Base-by-base conservation (phyloP, 2,113 vertebrate genomes). In the Tupaia chinensis region DNA sequence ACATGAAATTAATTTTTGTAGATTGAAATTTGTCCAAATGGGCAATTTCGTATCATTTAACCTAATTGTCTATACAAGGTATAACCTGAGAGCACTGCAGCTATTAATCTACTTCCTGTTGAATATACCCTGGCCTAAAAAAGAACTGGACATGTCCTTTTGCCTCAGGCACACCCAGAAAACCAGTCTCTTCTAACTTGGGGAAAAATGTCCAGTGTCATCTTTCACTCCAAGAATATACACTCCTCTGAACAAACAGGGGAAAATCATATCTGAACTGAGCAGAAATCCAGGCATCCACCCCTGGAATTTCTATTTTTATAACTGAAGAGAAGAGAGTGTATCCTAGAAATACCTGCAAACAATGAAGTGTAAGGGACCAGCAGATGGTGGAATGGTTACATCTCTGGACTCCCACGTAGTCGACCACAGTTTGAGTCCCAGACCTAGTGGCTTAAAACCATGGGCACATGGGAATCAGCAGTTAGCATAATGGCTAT, bases 131-230 rank as follows among this genome's bases (percentile, higher is more conserved):
- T 61, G n/a, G 9, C 29, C 7, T 68, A 73, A 73, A 78, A 83
- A 85, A 94, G 8, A 61, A 27, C 2, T 86, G 60, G 2, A 1
- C 8, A 3, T 80, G 65, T 74, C 32, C n/a, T 72, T 89, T 89
- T 65, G 90, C 90, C 94, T 85, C 76, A 70, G 73, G 85, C 72
- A 85, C n/a, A 74, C 17, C 61, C 70, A 61, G 72, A 60, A 84
- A 87, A 87, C 32, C 69, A 32, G 53, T 68, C 60, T 92, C 9
- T 14, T 79, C 15, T 70, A 27, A 58, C 92, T 90, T 92, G 68
- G 53, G 66, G 87, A 22, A 32, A 89, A 69, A 72, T 4, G 8
- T 5, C 61, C 63, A 84, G 34, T 1, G 4, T 58, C 77, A 44
- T 32, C 53, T 58, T 81, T 63, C 63, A 69, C 6, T 58, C 53